A percentile compares a stretch with the other conserved stretches of the same genome.
These are phyloP conservation scores for Felis catus DNA, from an alignment of 2,113 vertebrate genomes.

Conservation along the genomic window F.catus_Fca126_mat1.0 CM031413.1:66907501-66908000, in stretches of 20 bases:
- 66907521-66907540: background rate
- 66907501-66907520: background rate
- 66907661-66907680: background rate
- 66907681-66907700: background rate
- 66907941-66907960: background rate
- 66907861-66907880: too few species aligned
- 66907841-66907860: background rate
- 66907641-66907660: background rate
- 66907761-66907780: background rate
- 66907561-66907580: background rate
- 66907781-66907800: background rate
- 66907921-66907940: background rate
- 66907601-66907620: background rate
- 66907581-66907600: background rate
- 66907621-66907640: background rate
- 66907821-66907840: background rate
- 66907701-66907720: background rate
- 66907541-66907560: background rate
- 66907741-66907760: background rate
- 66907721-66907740: background rate
- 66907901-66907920: background rate
- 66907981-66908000: background rate
- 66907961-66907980: too few species aligned
- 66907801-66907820: background rate
- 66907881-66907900: too few species aligned